phyloP scores from a whole-genome alignment of 2,113 vertebrate species.

The Pithys albifrons region DNA sequence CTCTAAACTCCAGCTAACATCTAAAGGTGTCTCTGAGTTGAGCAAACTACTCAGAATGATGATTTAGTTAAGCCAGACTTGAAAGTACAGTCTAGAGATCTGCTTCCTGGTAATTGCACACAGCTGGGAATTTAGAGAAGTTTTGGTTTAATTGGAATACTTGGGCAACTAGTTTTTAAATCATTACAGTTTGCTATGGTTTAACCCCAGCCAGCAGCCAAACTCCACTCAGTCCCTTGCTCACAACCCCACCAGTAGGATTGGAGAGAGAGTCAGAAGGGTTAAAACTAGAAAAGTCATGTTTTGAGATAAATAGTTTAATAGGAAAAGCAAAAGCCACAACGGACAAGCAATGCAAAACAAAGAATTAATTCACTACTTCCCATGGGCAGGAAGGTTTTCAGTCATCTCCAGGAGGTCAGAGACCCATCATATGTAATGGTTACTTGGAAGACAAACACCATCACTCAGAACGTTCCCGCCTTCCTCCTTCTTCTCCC shows the following conservation, averaged over 20 bases:
- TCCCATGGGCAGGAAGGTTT: neutral
- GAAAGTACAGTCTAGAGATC: neutral
- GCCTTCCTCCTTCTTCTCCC: neutral
- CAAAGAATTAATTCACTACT: neutral
- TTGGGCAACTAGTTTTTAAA: neutral
- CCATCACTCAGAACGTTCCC: neutral
- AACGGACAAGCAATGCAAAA: neutral
- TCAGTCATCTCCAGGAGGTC: neutral
- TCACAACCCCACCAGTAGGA: neutral
- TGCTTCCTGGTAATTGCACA: neutral
- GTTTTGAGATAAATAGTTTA: neutral
- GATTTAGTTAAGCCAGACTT: neutral
- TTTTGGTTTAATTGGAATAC: neutral
- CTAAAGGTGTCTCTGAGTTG: neutral
- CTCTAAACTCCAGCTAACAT: neutral
- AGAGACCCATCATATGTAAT: fast-evolving
- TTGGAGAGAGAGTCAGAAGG: neutral
- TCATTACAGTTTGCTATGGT: neutral
- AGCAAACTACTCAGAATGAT: neutral
- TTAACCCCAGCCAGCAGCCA: neutral
- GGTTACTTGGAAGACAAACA: neutral
- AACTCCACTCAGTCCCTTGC: neutral
- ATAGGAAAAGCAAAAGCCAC: neutral
- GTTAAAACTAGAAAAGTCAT: neutral
- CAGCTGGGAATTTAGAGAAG: neutral